A percentile compares a stretch with the other conserved stretches of the same genome.
phyloP scores from a whole-genome alignment of 2,888 invertebrate genomes.

The Bhutanitis thaidina region DNA sequence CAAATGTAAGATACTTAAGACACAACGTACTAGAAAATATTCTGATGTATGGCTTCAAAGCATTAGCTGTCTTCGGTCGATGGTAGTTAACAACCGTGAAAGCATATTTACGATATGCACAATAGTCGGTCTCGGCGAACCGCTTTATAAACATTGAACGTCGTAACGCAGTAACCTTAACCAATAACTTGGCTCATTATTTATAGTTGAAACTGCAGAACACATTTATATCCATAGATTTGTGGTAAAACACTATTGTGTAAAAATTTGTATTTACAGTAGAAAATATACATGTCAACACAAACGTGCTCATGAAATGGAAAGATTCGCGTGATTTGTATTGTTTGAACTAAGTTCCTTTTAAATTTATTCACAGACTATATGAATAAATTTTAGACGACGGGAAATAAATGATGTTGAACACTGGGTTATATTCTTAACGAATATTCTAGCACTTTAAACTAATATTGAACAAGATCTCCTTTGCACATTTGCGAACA shows the following conservation, averaged over 20 bases:
- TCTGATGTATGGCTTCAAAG: not conserved
- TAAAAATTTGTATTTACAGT: not conserved
- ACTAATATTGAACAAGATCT: slow-evolving; percentile 11
- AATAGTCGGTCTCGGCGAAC: slow-evolving; percentile 13
- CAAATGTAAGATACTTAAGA: not conserved
- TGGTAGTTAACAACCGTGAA: slow-evolving; percentile 8
- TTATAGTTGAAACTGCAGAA: slow-evolving; percentile 4
- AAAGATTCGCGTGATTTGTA: not conserved
- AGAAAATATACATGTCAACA: not conserved
- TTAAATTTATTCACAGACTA: not conserved
- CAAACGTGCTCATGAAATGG: not conserved
- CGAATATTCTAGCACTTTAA: slow-evolving; percentile 11
- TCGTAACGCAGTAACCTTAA: slow-evolving; percentile 13
- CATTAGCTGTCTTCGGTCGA: not conserved
- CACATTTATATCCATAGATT: slow-evolving; percentile 9
- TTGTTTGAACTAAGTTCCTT: not conserved
- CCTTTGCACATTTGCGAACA: slow-evolving; percentile 16
- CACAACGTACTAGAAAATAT: not conserved
- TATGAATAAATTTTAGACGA: not conserved
- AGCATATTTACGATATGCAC: slow-evolving; percentile 21
- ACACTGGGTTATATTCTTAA: not conserved
- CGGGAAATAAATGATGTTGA: not conserved
- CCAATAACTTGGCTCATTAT: slow-evolving; percentile 19
- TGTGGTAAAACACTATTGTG: slow-evolving; percentile 1
- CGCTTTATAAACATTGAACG: slow-evolving; percentile 18